These are phyloP conservation scores for Drosophila nasuta DNA, from an alignment of 1,140 invertebrate genomes.

Conservation along the genomic window DNA sequence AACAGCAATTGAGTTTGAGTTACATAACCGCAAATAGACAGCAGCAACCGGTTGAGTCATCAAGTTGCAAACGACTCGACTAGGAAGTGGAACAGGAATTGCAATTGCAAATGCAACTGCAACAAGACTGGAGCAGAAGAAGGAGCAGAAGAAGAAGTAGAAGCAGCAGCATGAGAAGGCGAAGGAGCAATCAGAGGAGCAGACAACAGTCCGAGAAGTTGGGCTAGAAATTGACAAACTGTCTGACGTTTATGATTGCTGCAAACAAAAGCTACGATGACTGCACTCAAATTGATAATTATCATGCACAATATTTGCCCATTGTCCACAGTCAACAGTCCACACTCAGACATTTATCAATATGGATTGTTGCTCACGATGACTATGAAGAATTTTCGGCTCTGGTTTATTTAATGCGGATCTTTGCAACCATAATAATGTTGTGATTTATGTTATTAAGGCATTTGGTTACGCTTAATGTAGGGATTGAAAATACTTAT, in stretches of 20 bases:
- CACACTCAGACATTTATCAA: background rate
- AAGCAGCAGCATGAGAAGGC: background rate
- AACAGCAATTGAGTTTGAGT: slow-evolving; percentile 72
- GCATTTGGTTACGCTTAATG: too few species aligned
- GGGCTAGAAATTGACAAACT: slow-evolving; percentile 39
- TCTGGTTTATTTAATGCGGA: too few species aligned
- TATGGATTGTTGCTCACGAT: background rate
- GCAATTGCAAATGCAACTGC: background rate
- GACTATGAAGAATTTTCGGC: too few species aligned
- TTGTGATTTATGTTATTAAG: too few species aligned
- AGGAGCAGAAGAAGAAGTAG: background rate
- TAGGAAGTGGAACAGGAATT: slow-evolving; percentile 5
- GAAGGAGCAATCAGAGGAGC: background rate
- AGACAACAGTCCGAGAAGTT: background rate
- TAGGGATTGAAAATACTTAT: too few species aligned
- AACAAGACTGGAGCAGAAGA: background rate
- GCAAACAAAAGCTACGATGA: slow-evolving; percentile 73
- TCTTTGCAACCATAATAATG: too few species aligned
- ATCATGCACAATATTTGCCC: slow-evolving; percentile 66
- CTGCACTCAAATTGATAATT: slow-evolving; percentile 81
- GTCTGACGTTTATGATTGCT: slow-evolving; percentile 70
- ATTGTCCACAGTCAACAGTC: slow-evolving; percentile 11
- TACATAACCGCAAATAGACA: slow-evolving; percentile 75
- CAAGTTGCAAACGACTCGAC: slow-evolving; percentile 35
- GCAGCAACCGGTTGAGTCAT: slow-evolving; percentile 65